Evolutionary conservation across 2,888 invertebrate species (phyloP).

Genomic region (Sepioteuthis lessoniana): DNA sequence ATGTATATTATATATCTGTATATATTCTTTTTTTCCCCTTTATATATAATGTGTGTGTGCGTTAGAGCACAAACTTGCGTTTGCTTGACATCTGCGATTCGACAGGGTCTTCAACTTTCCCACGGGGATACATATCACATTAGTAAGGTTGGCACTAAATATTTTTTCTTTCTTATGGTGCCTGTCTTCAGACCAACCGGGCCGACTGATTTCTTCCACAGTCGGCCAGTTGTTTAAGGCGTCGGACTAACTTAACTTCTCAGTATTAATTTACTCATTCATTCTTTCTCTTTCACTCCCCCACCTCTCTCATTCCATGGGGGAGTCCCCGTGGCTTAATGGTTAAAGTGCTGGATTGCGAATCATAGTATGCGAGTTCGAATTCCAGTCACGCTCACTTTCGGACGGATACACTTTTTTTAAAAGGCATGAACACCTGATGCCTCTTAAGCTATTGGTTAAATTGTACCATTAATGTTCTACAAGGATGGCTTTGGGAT

Average conservation of each 20-base stretch:
- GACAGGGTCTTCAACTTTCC: not conserved
- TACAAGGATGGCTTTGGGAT: too few species aligned
- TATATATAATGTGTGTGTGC: not conserved
- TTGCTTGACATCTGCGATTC: not conserved
- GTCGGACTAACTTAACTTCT: not conserved
- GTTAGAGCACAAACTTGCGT: not conserved
- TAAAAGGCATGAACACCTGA: too few species aligned
- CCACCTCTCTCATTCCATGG: too few species aligned
- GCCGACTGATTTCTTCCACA: not conserved
- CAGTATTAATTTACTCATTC: not conserved
- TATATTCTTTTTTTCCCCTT: not conserved
- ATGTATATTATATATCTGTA: not conserved
- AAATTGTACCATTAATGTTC: too few species aligned
- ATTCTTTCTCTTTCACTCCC: too few species aligned
- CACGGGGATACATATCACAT: not conserved
- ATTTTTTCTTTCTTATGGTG: not conserved
- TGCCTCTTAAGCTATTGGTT: too few species aligned
- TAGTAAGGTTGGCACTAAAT: not conserved
- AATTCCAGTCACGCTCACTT: too few species aligned
- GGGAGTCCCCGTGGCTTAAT: too few species aligned
- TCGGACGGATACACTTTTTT: too few species aligned
- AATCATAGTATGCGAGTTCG: too few species aligned
- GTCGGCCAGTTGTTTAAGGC: not conserved
- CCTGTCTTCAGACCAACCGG: not conserved
- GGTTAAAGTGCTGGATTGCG: too few species aligned